phyloP scores from a whole-genome alignment of 64 coral and sea anemone genomes.

The Porites australiensis region DNA sequence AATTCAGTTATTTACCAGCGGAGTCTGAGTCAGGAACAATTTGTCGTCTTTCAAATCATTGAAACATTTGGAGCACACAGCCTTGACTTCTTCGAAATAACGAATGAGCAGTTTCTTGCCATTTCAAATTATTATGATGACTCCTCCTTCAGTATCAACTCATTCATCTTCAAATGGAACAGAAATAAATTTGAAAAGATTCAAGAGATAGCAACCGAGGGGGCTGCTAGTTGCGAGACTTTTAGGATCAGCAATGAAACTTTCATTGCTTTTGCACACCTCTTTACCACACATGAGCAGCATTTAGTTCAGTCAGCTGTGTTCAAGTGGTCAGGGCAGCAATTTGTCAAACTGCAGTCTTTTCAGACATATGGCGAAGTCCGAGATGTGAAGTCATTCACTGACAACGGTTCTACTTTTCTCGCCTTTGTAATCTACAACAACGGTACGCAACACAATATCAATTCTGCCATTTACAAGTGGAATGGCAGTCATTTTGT shows the following conservation, averaged over 20 bases:
- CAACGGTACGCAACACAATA: background rate
- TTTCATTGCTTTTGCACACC: background rate
- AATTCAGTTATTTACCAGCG: conserved; percentile 6
- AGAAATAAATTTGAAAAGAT: background rate
- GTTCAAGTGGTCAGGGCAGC: background rate
- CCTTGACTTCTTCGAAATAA: background rate
- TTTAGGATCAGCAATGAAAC: background rate
- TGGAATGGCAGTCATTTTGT: background rate
- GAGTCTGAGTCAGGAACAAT: background rate
- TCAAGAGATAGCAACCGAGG: background rate
- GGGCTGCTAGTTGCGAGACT: background rate
- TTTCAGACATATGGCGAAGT: background rate
- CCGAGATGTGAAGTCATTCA: background rate
- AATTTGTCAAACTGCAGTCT: background rate
- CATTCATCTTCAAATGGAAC: conserved; percentile 4
- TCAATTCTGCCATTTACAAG: background rate
- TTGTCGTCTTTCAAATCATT: conserved; percentile 12
- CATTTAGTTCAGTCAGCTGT: background rate
- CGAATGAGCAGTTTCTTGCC: background rate
- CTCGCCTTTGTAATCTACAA: background rate
- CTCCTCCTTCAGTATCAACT: background rate
- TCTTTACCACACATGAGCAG: background rate
- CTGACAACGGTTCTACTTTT: conserved; percentile 8
- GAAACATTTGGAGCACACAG: background rate
- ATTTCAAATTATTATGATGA: too few species aligned